Percentiles rank a stretch among this genome's conserved stretches.
These are phyloP conservation scores for Ectemnius continuus DNA, from an alignment of 2,888 invertebrate species.

Conservation along the genomic window DNA sequence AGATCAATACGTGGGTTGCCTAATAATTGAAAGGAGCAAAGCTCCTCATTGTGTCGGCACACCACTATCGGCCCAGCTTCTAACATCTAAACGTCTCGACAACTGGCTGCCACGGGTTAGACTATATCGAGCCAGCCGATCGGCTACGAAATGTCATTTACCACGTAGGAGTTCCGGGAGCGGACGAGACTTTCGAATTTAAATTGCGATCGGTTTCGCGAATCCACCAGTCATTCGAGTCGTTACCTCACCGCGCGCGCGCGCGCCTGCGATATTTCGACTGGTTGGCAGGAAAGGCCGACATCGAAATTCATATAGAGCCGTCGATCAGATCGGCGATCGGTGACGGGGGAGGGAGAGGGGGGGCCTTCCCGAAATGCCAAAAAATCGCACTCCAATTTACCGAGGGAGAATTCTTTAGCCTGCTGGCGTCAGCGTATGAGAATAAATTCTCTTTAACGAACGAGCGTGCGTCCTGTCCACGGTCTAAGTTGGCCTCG, in stretches of 20 bases:
- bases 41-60: background rate
- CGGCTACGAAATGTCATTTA: conserved; percentile 61
- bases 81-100: conserved; percentile 19
- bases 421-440: too few species aligned
- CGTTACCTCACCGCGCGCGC: conserved; percentile 52
- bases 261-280: conserved; percentile 46
- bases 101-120: conserved; percentile 33
- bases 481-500: too few species aligned
- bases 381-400: background rate
- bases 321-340: background rate
- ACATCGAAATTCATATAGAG: background rate
- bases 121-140: conserved; percentile 53
- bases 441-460: conserved; percentile 1
- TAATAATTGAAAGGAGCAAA: conserved; percentile 10
- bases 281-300: conserved; percentile 33
- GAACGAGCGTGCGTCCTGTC: background rate
- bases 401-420: too few species aligned
- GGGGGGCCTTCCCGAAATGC: background rate
- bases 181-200: conserved; percentile 66
- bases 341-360: background rate
- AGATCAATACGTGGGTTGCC: conserved; percentile 2
- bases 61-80: background rate
- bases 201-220: conserved; percentile 61
- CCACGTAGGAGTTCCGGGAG: conserved; percentile 63
- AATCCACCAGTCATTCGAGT: conserved; percentile 65